phyloP scores from a whole-genome alignment of 2,797 vertebrate species.

The Poeciliopsis presidionis region DNA sequence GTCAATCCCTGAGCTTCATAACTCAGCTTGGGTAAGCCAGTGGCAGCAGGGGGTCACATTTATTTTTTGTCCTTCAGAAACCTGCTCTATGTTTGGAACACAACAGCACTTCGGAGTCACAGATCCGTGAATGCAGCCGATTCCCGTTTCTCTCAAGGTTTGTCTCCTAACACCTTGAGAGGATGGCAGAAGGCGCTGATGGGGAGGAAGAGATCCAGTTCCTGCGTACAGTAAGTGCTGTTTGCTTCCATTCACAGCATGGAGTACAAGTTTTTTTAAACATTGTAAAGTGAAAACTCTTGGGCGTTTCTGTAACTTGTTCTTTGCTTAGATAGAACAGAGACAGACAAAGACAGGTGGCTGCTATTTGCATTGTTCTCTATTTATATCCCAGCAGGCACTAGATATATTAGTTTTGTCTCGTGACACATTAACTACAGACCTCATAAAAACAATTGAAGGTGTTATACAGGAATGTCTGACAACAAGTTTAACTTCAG shows the following conservation, averaged over 20 bases:
- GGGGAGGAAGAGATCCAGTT: constrained; percentile 94
- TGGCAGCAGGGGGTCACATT: constrained; percentile 23
- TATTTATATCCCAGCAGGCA: constrained; percentile 76
- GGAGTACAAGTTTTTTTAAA: background rate
- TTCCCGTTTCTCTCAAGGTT: constrained; percentile 46
- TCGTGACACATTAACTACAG: constrained; percentile 15
- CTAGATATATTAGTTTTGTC: constrained; percentile 61
- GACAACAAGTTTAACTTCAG: background rate
- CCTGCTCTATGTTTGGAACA: constrained; percentile 31
- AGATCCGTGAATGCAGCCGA: constrained; percentile 27
- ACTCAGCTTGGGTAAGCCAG: constrained; percentile 45
- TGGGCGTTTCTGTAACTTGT: constrained; percentile 7
- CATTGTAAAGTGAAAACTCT: constrained; percentile 6
- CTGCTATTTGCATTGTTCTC: constrained; percentile 78
- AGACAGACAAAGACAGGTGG: constrained; percentile 78
- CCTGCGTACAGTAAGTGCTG: constrained; percentile 89
- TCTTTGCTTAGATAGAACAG: constrained; percentile 20
- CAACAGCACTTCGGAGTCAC: constrained; percentile 14
- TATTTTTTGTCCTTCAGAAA: constrained; percentile 46
- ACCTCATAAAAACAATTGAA: background rate
- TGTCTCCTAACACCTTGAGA: constrained; percentile 49
- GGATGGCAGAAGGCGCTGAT: constrained; percentile 90
- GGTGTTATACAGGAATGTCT: background rate
- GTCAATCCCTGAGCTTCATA: constrained; percentile 60
- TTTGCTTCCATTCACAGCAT: constrained; percentile 13